Evolutionary conservation across 2,888 invertebrate species (phyloP).

Genomic region (Habroteleia sp.): DNA sequence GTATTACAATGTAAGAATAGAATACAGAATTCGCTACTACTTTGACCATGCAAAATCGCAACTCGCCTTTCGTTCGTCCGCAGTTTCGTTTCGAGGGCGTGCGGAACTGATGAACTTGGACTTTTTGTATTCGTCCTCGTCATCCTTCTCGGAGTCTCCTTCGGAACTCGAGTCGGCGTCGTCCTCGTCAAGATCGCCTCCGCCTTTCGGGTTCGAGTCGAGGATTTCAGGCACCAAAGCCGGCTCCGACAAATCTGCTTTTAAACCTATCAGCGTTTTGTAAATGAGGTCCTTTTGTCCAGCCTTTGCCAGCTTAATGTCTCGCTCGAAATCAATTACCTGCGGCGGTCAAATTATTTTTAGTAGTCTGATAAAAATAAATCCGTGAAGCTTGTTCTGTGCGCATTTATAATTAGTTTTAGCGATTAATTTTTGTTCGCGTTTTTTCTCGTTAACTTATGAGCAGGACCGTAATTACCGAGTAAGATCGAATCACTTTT

Average conservation of each 20-base stretch:
- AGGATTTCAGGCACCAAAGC: constrained; percentile 86
- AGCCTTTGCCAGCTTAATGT: constrained; percentile 89
- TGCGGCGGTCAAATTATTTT: constrained; percentile 77
- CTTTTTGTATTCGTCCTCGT: constrained; percentile 73
- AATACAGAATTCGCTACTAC: no score
- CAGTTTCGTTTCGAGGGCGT: constrained; percentile 90
- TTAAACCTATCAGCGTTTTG: constrained; percentile 92
- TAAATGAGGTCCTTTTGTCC: constrained; percentile 90
- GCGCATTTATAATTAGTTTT: no score
- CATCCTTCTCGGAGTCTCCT: constrained; percentile 13
- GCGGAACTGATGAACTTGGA: constrained; percentile 85
- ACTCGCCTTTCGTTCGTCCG: constrained; percentile 86
- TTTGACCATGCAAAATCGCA: no score
- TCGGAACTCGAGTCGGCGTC: constrained; percentile 31
- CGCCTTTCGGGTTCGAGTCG: constrained; percentile 17
- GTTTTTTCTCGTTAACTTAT: no score
- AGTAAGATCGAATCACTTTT: no score
- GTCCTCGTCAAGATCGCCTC: no score
- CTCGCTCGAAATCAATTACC: constrained; percentile 92
- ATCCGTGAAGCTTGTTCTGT: constrained; percentile 3
- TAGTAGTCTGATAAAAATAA: constrained; percentile 17
- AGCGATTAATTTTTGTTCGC: no score
- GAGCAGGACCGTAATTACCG: no score
- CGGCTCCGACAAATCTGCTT: constrained; percentile 89
- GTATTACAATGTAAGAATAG: no score